Evolutionary conservation across 1,140 invertebrate species (phyloP), one percentile per base, ranked within the genome.

Genomic region (Aphaenogaster ashmeadi): DNA sequence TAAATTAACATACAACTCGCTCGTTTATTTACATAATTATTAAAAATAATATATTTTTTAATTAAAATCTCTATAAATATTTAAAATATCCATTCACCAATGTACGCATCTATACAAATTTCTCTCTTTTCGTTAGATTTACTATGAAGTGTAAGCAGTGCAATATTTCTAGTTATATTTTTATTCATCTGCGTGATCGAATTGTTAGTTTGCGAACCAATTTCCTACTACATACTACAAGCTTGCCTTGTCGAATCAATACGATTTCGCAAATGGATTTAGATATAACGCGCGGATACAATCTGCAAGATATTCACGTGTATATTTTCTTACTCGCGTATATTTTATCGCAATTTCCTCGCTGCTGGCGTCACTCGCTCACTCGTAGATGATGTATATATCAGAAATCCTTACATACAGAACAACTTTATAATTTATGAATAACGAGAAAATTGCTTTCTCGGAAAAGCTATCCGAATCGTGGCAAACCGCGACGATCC

Each of bases 401-500:
- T 75, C 2, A 36, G 13, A 75, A 75, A 27, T 54, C 2, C 3
- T 27, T 21, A 18, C n/a, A 60, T 1, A 2, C 36, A 41, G 72
- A 75, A 58, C n/a, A 75, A 74, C 36, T 74, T 56, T 56, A 60
- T 60, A 78, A 78, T 60, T 60, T 62, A 62, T 44, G 21, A 44
- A 9, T 44, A 47, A 64, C 41, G 18, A 64, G 58, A 64, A 33
- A 64, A 78, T 64, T 44, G 27, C 5, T 44, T 78, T 78, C 21
- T 62, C 13, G 21, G 38, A 33, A 33, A 8, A 64, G 56, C 41
- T 27, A 44, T 60, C 13, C n/a, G 27, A 44, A 36, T 13, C 8
- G 56, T 44, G 41, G 21, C 38, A 44, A 27, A 62, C 5, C 38
- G 8, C 15, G 41, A 36, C 58, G 27, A 64, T 79, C 11, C 21